Evolutionary conservation across 2,797 vertebrate species (phyloP), one percentile per base, ranked within the genome.

Genomic region (Psittacula echo): DNA sequence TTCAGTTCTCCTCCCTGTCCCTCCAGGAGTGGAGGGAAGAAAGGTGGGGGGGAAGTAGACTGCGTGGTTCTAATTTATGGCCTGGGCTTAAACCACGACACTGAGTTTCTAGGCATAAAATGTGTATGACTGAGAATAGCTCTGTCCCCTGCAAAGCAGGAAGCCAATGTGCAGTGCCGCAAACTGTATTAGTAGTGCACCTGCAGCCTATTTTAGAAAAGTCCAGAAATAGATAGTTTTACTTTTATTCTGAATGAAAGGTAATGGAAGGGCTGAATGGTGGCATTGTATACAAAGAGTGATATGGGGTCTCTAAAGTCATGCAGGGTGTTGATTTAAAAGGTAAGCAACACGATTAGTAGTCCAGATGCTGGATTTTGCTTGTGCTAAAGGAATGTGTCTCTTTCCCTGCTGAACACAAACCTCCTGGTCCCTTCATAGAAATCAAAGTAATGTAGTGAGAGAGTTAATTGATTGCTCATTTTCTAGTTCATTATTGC

Each of bases 381-480:
- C 64, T 84, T 93, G 44, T 76, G 34, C 11, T 82, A 17, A 64
- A 85, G n/a, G 29, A 65, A 50, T 34, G 39, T 27, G 27, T 4
- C 42, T 72, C 24, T 87, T 60, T 84, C 73, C 21, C 54, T 76
- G 16, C 26, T 91, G 64, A 76, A 84, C 50, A 86, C 30, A 94
- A 65, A 42, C 41, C 34, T 62, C 41, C 50, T 39, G 32, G n/a
- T 88, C 11, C 29, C 56, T 60, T 94, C 32, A 27, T 30, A 70
- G 91, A 86, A 81, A 70, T 67, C 86, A 75, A 87, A 82, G 44
- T 86, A 88, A 94, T 26, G n/a, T 78, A 86, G 85, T 56, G 67
- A 85, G 67, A 76, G 81, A 86, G 41, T 50, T 91, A 89, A 89
- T 85, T 86, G 85, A 84, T 75, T 79, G 26, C 67, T 95, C 3